phyloP scores from a whole-genome alignment of 2,797 vertebrate genomes.

The Okamejei kenojei region DNA sequence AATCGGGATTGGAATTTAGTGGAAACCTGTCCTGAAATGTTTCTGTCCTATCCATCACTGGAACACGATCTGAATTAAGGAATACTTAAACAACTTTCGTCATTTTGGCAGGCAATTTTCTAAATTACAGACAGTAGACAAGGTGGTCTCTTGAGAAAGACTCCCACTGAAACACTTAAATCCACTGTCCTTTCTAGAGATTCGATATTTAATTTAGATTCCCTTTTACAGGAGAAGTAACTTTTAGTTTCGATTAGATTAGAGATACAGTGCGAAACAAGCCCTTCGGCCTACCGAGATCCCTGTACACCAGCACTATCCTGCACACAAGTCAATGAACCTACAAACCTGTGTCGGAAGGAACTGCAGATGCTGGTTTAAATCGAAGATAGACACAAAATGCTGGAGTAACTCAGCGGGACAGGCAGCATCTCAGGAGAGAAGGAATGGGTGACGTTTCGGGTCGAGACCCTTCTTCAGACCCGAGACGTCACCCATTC shows the following conservation, averaged over 20 bases:
- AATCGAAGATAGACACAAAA: too few relatives aligned
- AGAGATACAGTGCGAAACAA: too few relatives aligned
- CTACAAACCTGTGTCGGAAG: too few relatives aligned
- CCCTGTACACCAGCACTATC: too few relatives aligned
- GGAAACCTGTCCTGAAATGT: background rate
- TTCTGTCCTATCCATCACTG: background rate
- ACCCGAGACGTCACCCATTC: too few relatives aligned
- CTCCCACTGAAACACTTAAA: background rate
- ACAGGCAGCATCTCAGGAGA: too few relatives aligned
- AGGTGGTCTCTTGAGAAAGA: background rate
- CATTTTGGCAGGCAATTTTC: background rate
- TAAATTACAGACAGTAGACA: background rate
- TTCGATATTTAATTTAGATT: background rate
- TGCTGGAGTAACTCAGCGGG: too few relatives aligned
- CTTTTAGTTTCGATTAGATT: background rate
- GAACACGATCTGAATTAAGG: background rate
- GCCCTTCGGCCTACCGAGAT: too few relatives aligned
- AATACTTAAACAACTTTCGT: background rate
- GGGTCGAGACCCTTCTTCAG: too few relatives aligned
- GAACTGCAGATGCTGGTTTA: too few relatives aligned
- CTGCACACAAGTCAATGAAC: too few relatives aligned
- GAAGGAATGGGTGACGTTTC: too few relatives aligned
- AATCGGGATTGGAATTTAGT: background rate
- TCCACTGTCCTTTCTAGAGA: background rate
- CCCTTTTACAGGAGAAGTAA: background rate